Conservation (phyloP, 2,113 vertebrate genomes). For the Sisor rabdophorus region DNA sequence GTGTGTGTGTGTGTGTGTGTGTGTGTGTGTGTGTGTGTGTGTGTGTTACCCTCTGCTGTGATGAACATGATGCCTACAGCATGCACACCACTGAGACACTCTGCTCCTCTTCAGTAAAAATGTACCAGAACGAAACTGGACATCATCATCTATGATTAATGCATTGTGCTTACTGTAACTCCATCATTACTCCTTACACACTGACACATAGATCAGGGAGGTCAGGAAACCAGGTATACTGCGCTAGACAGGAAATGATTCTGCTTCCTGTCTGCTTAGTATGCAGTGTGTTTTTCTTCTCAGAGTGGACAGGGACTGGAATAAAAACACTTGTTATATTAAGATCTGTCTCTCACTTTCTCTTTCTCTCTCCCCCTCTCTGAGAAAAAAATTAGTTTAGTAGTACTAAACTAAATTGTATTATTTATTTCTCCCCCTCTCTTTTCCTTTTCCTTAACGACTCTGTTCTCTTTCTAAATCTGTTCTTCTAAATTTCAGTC, state of each 20-base stretch:
- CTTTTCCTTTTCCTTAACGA: no score
- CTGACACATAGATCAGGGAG: no score
- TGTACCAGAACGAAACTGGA: not conserved
- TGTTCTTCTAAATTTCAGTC: no score
- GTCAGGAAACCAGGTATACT: not conserved
- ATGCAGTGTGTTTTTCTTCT: not conserved
- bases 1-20: no score
- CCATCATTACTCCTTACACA: not conserved
- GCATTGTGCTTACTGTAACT: not conserved
- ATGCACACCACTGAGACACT: not conserved
- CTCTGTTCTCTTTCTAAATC: no score
- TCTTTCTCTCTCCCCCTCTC: no score
- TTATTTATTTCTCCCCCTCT: no score
- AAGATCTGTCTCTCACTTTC: no score
- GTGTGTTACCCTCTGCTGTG: not conserved
- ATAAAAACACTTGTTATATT: slow-evolving; percentile 32
- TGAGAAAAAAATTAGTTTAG: no score
- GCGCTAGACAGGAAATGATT: not conserved
- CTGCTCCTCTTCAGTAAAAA: slow-evolving; percentile 1
- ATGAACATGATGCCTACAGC: not conserved
- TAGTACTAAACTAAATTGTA: no score
- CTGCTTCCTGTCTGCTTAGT: not conserved
- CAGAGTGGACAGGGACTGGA: slow-evolving; percentile 23
- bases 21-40: no score
- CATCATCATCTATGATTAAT: not conserved